phyloP scores from a whole-genome alignment of 2,113 vertebrate species.

The Percopsis transmontana region DNA sequence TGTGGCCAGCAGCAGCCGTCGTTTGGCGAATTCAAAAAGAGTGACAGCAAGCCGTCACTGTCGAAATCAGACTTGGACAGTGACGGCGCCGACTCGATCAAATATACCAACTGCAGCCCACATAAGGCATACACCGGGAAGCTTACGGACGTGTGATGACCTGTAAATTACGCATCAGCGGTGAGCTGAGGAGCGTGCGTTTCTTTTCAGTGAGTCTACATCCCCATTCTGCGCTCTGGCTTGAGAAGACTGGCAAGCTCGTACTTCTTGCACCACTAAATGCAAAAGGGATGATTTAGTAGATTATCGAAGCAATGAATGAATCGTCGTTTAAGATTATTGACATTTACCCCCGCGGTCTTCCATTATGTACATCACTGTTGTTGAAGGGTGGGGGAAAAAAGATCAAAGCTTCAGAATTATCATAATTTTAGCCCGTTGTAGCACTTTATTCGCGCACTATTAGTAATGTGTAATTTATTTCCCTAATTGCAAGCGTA shows the following conservation, averaged over 20 bases:
- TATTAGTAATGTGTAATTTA: constrained; percentile 52
- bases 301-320: constrained; percentile 20
- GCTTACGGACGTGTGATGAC: constrained; percentile 88
- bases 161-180: constrained; percentile 13
- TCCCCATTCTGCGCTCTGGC: constrained; percentile 48
- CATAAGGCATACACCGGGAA: constrained; percentile 82
- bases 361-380: constrained; percentile 55
- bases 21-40: constrained; percentile 81
- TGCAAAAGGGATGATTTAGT: constrained; percentile 29
- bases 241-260: constrained; percentile 43
- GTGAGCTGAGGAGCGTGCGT: constrained; percentile 25
- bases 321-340: constrained; percentile 4
- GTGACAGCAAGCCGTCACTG: constrained; percentile 82
- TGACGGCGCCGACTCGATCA: constrained; percentile 82
- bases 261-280: constrained; percentile 37
- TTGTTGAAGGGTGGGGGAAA: constrained; percentile 12
- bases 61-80: constrained; percentile 86
- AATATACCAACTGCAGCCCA: constrained; percentile 87
- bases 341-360: constrained; percentile 35
- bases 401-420: constrained; percentile 19
- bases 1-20: constrained; percentile 86
- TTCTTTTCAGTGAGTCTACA: constrained; percentile 35
- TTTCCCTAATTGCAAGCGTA: constrained; percentile 16
- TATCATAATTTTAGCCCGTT: constrained; percentile 26
- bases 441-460: constrained; percentile 66